A percentile compares a stretch with the other conserved stretches of the same genome.
These are phyloP conservation scores for Coremacera marginata DNA, from an alignment of 2,888 invertebrate species.

Conservation along the genomic window DNA sequence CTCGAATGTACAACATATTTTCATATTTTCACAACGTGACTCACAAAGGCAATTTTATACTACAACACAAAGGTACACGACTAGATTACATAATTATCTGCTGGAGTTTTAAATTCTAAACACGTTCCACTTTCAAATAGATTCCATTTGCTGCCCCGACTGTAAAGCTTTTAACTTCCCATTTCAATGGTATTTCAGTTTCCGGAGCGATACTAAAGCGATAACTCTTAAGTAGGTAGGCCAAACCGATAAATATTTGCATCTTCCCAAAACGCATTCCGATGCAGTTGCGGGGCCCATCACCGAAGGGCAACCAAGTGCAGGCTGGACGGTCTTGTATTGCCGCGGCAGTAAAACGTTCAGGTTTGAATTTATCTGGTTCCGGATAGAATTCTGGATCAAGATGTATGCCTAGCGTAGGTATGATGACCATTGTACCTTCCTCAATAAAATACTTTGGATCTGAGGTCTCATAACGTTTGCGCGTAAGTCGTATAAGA, in stretches of 20 bases:
- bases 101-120: too few relatives aligned
- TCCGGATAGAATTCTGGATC: constrained; percentile 70
- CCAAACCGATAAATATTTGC: constrained; percentile 60
- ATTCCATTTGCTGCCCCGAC: too few relatives aligned
- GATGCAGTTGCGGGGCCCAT: constrained; percentile 64
- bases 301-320: constrained; percentile 63
- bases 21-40: too few relatives aligned
- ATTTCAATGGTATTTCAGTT: constrained; percentile 30
- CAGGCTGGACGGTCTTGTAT: constrained; percentile 69
- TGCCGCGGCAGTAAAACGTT: constrained; percentile 72
- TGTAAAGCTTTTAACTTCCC: too few relatives aligned
- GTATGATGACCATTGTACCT: constrained; percentile 66
- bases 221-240: constrained; percentile 52
- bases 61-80: too few relatives aligned
- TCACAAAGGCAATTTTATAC: too few relatives aligned
- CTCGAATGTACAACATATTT: too few relatives aligned
- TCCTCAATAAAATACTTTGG: constrained; percentile 70
- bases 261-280: constrained; percentile 63
- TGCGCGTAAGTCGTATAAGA: too few relatives aligned
- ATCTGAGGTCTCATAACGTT: constrained; percentile 69
- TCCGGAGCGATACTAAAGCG: constrained; percentile 46
- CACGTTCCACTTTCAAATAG: too few relatives aligned
- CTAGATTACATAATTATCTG: too few relatives aligned
- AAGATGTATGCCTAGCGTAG: constrained; percentile 72
- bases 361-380: constrained; percentile 74